A percentile compares a stretch with the other conserved stretches of the same genome.
phyloP scores from a whole-genome alignment of 2,888 invertebrate genomes.

The Leptinotarsa juncta region DNA sequence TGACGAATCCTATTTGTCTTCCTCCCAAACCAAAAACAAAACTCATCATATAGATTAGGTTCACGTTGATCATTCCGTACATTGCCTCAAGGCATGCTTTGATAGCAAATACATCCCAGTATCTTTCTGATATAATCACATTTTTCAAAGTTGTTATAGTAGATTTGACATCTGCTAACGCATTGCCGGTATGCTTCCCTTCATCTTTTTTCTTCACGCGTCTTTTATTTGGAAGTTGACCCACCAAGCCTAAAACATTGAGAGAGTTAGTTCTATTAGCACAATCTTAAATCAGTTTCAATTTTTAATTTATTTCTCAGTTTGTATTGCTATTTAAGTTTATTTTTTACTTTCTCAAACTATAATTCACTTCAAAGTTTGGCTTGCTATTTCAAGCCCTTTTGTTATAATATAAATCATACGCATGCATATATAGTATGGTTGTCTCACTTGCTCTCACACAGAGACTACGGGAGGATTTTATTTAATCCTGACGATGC shows the following conservation, averaged over 20 bases:
- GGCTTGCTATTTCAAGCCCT: too few relatives aligned
- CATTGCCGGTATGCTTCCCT: neutral
- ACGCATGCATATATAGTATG: too few relatives aligned
- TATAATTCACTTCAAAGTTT: too few relatives aligned
- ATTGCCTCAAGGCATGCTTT: conserved; percentile 40
- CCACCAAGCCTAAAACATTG: neutral
- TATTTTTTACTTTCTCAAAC: too few relatives aligned
- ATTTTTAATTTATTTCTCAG: too few relatives aligned
- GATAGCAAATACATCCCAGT: conserved; percentile 40
- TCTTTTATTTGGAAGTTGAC: neutral
- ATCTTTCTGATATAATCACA: conserved; percentile 37
- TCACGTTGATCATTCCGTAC: conserved; percentile 27
- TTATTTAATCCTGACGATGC: too few relatives aligned
- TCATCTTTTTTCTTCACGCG: neutral
- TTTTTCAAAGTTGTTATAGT: conserved; percentile 36
- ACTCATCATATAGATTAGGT: conserved; percentile 38
- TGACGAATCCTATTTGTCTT: conserved; percentile 36
- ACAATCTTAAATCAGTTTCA: too few relatives aligned
- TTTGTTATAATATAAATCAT: too few relatives aligned
- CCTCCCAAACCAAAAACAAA: conserved; percentile 37
- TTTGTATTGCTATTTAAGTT: too few relatives aligned
- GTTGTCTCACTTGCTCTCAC: too few relatives aligned
- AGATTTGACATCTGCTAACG: conserved; percentile 29
- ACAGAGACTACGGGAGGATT: too few relatives aligned
- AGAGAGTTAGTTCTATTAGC: too few relatives aligned